Evolutionary conservation across 2,797 vertebrate genomes (phyloP).

Genomic region (Tapera naevia): DNA sequence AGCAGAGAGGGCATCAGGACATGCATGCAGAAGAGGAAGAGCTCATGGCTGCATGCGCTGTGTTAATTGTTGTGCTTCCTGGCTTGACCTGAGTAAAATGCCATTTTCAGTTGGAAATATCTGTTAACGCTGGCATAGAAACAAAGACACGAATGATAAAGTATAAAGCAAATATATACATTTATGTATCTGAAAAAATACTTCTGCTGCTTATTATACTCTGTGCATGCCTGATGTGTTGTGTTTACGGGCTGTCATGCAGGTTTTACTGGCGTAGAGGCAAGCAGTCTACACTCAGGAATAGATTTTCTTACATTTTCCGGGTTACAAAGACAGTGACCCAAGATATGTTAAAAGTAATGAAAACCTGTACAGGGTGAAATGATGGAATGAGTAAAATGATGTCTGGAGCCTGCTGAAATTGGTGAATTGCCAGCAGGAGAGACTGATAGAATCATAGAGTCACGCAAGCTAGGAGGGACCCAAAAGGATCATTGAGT

Average conservation of each 20-base stretch:
- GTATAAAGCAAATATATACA: accelerated
- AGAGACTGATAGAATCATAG: too few species aligned
- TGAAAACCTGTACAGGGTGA: not conserved
- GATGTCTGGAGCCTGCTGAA: not conserved
- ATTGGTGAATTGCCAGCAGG: not conserved
- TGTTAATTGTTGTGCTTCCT: not conserved
- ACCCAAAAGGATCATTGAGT: too few species aligned
- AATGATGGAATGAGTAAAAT: not conserved
- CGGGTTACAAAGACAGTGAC: conserved; percentile 42
- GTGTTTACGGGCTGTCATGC: not conserved
- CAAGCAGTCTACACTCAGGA: conserved; percentile 17
- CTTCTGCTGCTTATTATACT: not conserved
- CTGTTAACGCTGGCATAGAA: not conserved
- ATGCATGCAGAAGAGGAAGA: not conserved
- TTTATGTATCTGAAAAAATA: not conserved
- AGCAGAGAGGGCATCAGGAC: not conserved
- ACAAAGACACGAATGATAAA: not conserved
- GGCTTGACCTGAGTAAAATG: not conserved
- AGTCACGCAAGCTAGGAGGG: too few species aligned
- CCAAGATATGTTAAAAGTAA: conserved; percentile 41
- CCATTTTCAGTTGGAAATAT: not conserved
- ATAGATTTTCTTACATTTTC: conserved; percentile 48
- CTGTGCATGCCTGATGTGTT: accelerated
- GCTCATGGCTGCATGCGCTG: not conserved
- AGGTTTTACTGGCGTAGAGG: not conserved